A percentile compares a stretch with the other conserved stretches of the same genome.
Evolutionary conservation across 2,113 vertebrate genomes (phyloP).

Genomic region (Dipodomys spectabilis): DNA sequence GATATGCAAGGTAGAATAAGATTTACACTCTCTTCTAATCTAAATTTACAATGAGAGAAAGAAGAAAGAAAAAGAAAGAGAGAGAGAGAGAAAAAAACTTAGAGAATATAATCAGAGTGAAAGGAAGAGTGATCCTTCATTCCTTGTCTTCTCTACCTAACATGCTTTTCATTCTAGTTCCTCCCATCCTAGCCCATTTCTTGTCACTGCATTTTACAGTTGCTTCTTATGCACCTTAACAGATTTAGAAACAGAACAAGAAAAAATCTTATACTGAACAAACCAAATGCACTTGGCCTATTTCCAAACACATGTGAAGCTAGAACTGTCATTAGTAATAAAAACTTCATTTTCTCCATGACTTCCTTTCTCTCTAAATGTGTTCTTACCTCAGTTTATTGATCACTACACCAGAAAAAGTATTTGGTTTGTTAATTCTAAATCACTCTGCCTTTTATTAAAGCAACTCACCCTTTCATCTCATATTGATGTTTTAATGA

Average conservation of each 20-base stretch:
- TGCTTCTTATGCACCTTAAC: not conserved
- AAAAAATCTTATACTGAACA: not conserved
- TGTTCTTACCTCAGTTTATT: not conserved
- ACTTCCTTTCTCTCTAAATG: conserved; percentile 19
- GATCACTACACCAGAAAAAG: conserved; percentile 15
- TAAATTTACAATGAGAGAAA: not conserved
- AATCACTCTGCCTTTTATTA: conserved; percentile 39
- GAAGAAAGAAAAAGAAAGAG: too few species aligned
- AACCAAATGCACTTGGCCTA: not conserved
- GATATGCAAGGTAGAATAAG: not conserved
- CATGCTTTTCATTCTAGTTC: not conserved
- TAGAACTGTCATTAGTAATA: not conserved
- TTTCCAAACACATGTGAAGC: not conserved
- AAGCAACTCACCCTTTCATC: conserved; percentile 35
- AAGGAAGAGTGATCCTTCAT: not conserved
- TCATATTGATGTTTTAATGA: conserved; percentile 56
- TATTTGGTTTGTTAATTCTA: conserved; percentile 14
- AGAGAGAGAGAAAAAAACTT: not conserved
- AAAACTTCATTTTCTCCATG: not conserved
- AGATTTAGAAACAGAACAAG: not conserved
- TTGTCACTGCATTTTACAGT: not conserved
- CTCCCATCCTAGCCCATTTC: not conserved
- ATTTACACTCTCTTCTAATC: not conserved
- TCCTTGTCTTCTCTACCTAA: not conserved
- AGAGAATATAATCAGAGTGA: not conserved